Base-by-base conservation (phyloP, 1,140 invertebrate genomes). In the Heliothis virescens region DNA sequence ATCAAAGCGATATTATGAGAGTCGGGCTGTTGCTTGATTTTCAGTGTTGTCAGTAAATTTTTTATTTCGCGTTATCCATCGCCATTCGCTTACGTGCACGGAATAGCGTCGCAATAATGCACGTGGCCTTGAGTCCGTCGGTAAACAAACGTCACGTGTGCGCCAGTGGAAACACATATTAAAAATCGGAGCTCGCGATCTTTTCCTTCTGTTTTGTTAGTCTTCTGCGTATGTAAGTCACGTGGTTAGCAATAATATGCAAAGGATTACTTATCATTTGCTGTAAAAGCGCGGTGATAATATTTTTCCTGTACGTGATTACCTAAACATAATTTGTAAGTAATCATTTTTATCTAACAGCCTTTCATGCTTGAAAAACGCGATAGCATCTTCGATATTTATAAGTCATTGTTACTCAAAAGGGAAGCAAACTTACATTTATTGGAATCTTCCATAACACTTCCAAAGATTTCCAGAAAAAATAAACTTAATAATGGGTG, bases 401-500 rank as follows among this genome's bases (percentile, higher is more conserved):
- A 71, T 52, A 71, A 71, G 67, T 9, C 18, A 53, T 53, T 71
- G 12, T 10, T 29, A 52, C 67, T 21, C 47, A 72, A 57, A 34
- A 72, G 18, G 52, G 53, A 12, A 41, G 9, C 57, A 55, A 62
- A 41, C 72, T 34, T 9, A 48, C 47, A 65, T 21, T 50, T 48
- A 16, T 71, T 77, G 74, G 84, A 85, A 84, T 89, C 88, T 91
- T 91, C 86, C 82, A 82, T 89, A 87, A 89, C 86, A 92, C 84
- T 87, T 89, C 85, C 84, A 80, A 86, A 86, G 83, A 82, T 88
- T 79, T 77, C 41, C 18, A 79, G 59, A 73, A 79, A 82, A 88
- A 89, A 90, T 83, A 65, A 77, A 79, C 86, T 87, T 89, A 93
- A 92, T 93, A 92, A 94, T 94, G 90, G 92, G 91, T 89, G 85